A percentile compares a stretch with the other conserved stretches of the same genome.
Conservation (phyloP, 1,140 invertebrate species). For the Brachystomella parvula region DNA sequence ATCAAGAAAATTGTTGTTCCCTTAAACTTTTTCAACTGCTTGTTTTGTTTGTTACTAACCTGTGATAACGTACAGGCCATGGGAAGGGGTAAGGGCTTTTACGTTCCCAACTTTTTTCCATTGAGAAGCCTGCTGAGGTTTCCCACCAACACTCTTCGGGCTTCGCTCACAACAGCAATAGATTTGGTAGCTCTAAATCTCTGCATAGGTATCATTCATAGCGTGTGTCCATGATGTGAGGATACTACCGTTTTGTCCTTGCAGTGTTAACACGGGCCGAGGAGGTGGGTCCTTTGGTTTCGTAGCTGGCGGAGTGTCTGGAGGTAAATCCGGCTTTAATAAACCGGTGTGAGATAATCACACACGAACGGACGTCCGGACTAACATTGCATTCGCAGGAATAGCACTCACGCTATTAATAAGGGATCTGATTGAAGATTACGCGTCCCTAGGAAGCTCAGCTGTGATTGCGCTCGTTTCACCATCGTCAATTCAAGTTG, state of each 20-base stretch:
- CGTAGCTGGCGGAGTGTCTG: too few species aligned
- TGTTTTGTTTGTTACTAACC: conserved; percentile 41
- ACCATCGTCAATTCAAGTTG: too few species aligned
- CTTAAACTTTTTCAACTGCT: too few species aligned
- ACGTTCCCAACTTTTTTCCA: conserved; percentile 95
- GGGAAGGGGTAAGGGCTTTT: conserved; percentile 77
- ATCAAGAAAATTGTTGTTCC: conserved; percentile 24
- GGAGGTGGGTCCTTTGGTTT: conserved; percentile 48
- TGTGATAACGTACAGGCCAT: conserved; percentile 94
- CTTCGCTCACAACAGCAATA: conserved; percentile 89
- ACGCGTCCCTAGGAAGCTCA: too few species aligned
- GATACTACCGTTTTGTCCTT: conserved; percentile 53
- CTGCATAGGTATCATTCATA: conserved; percentile 49
- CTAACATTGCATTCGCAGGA: too few species aligned
- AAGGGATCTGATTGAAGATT: too few species aligned
- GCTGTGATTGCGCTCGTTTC: too few species aligned
- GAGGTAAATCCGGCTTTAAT: neutral
- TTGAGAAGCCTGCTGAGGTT: conserved; percentile 48
- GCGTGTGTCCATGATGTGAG: conserved; percentile 81
- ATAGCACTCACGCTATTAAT: too few species aligned
- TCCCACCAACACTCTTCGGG: conserved; percentile 48
- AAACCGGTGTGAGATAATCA: too few species aligned
- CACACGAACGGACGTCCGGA: too few species aligned
- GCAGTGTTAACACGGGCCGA: conserved; percentile 68
- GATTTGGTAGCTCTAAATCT: conserved; percentile 79